Base-by-base conservation (phyloP, 2,113 vertebrate species). In the Pitta sordida region DNA sequence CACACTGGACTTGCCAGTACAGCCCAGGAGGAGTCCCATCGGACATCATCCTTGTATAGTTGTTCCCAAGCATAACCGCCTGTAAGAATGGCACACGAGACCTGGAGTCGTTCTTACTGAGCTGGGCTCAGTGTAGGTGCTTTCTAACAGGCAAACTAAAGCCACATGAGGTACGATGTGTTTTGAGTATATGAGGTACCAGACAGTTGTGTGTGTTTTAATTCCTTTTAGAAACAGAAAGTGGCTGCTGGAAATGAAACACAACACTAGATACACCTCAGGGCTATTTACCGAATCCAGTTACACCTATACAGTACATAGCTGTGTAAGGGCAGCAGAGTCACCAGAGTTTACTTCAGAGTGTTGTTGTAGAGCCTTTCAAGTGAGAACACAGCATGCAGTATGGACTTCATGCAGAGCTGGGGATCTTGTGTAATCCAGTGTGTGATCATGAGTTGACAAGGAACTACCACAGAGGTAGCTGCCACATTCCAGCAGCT, bases 61-160 rank as follows among this genome's bases (percentile, higher is more conserved):
- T 96, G 69, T 77, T 91, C 41, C 90, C 64, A n/a, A 90, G 46
- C 7, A 18, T 91, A 86, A 84, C 82, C 91, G 79, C 69, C 77
- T 81, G 78, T 59, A 37, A 62, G 91, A 93, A 41, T 79, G 83
- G 74, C 80, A 73, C 59, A 4, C 0, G 1, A 77, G 86, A 83
- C 91, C 83, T 86, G 85, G 90, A 91, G 91, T 91, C 30, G 3
- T 93, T 76, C 78, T 93, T 78, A 89, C 94, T 93, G 94, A 92
- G 89, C 91, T 84, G 77, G 83, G 82, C 75, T 96, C 96, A 90
- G 79, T 46, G 0, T 62, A 85, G 85, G 77, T 77, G 92, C 86
- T 93, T 86, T 90, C 93, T 93, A 60, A 68, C 75, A 74, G 95
- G 81, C 21, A 0, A 56, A 55, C 74, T 90, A 46, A 88, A 89